A percentile compares a stretch with the other conserved stretches of the same genome.
Conservation (phyloP, 2,797 vertebrate species). For the Tragopan temminckii region DNA sequence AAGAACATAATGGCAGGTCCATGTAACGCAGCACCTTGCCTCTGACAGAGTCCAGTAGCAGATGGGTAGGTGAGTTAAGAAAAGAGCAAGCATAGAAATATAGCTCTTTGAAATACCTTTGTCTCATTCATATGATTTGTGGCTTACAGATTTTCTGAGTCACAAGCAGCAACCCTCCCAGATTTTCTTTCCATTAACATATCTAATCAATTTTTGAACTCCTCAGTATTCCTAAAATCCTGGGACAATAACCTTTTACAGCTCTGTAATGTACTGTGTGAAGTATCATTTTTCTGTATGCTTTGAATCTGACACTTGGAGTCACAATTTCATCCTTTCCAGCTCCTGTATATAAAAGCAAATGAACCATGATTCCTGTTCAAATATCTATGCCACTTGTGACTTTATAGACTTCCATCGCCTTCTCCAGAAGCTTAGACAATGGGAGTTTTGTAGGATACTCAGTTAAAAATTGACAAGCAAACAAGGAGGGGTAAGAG, state of each 20-base stretch:
- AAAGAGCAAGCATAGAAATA: background rate
- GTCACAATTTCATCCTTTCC: background rate
- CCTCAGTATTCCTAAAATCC: background rate
- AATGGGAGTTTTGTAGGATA: background rate
- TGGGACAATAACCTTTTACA: background rate
- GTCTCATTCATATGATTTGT: background rate
- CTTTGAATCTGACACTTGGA: background rate
- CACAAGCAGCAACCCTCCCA: background rate
- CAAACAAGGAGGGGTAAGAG: background rate
- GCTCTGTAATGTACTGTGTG: background rate
- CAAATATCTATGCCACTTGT: background rate
- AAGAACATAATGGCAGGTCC: background rate
- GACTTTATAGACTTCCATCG: background rate
- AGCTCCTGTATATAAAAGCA: background rate
- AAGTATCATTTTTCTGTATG: background rate
- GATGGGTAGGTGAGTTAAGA: background rate
- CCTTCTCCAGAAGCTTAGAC: background rate
- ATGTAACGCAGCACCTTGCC: background rate
- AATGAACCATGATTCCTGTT: background rate
- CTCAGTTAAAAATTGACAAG: background rate
- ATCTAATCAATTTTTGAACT: background rate
- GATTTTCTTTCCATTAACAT: background rate
- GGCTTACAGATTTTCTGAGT: background rate
- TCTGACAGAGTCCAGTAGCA: background rate
- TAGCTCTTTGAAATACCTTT: background rate